Evolutionary conservation across 2,113 vertebrate genomes (phyloP), one percentile per base, ranked within the genome.

Genomic region (Carettochelys insculpta): DNA sequence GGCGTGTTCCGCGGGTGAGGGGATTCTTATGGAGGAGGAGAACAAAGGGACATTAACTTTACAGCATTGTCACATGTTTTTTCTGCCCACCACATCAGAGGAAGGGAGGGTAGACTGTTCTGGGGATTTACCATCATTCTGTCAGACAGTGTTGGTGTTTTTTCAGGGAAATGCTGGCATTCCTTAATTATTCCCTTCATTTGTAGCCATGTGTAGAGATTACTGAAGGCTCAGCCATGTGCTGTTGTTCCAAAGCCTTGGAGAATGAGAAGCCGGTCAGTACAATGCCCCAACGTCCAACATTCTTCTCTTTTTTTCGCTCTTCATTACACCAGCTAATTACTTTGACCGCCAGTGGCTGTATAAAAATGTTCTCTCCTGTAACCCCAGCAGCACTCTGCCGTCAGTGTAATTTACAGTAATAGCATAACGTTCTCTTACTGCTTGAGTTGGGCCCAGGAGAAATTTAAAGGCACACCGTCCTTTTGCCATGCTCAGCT

Each of bases 151-250:
- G 3, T 16, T 92, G 61, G 92, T 91, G 91, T 96, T 97, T 96
- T 96, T 94, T 90, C 92, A 92, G 95, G 93, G 95, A 97, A 92
- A 94, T 94, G 89, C 90, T 97, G 96, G 94, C 96, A 96, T 98
- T 97, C 97, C 97, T 97, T 98, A 97, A 98, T 98, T 97, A 97
- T 93, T 96, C 90, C 96, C 91, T 95, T 98, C 96, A 93, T 96
- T 96, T 95, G 95, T 93, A 97, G 95, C 94, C 97, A 95, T 96
- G 97, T 97, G 92, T 90, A 85, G 95, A 91, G 85, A 97, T 97
- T 97, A 95, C 94, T 82, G 91, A 96, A 87, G 92, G 94, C 96
- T 97, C 97, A 94, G 91, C 89, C 56, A 92, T 86, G 90, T 90
- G 82, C 94, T 96, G 96, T 95, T 97, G 86, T 92, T 90, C 76